A percentile compares a stretch with the other conserved stretches of the same genome.
These are phyloP conservation scores for Polyploca ridens DNA, from an alignment of 2,888 invertebrate genomes.

Conservation along the genomic window DNA sequence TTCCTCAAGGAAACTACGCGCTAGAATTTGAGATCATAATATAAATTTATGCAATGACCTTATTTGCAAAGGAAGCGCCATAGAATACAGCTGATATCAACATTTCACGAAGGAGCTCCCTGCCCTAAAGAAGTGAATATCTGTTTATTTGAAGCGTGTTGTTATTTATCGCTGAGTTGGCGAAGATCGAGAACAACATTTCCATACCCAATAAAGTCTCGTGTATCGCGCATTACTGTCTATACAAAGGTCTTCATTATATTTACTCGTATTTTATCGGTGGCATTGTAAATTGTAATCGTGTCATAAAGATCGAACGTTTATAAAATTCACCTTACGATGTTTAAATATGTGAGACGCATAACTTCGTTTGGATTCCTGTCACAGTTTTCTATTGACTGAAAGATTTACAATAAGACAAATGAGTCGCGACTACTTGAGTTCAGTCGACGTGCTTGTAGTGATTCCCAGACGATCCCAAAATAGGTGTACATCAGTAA, in stretches of 20 bases:
- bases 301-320: not conserved
- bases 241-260: not conserved
- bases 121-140: slow-evolving; percentile 49
- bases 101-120: slow-evolving; percentile 67
- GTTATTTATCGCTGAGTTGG: slow-evolving; percentile 52
- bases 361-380: not conserved
- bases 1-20: slow-evolving; percentile 44
- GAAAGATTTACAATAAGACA: slow-evolving; percentile 53
- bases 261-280: not conserved
- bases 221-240: slow-evolving; percentile 10
- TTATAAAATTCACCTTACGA: not conserved
- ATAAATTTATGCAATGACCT: slow-evolving; percentile 65
- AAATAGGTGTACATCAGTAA: slow-evolving; percentile 64
- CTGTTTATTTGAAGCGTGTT: slow-evolving; percentile 50
- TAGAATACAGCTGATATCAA: slow-evolving; percentile 66
- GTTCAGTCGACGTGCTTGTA: slow-evolving; percentile 53
- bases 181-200: slow-evolving; percentile 38
- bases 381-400: slow-evolving; percentile 29
- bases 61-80: slow-evolving; percentile 62
- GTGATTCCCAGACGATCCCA: slow-evolving; percentile 73
- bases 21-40: slow-evolving; percentile 42
- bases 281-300: not conserved
- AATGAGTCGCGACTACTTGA: slow-evolving; percentile 50
- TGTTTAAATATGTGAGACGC: not conserved
- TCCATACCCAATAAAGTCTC: slow-evolving; percentile 15